phyloP scores from a whole-genome alignment of 2,113 vertebrate genomes.

The Xiphorhynchus elegans region DNA sequence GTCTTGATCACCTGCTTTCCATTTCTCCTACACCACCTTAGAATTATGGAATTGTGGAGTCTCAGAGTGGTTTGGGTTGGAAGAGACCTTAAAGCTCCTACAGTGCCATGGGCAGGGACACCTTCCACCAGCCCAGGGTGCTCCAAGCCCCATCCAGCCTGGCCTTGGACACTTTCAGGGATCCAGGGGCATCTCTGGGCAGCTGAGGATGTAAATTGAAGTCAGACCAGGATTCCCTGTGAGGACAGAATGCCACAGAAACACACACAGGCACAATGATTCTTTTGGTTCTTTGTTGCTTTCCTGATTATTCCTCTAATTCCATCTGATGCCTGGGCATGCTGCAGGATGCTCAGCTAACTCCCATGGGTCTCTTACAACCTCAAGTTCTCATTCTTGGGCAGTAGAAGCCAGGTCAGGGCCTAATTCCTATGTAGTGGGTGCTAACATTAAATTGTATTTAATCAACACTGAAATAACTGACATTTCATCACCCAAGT shows the following conservation, averaged over 20 bases:
- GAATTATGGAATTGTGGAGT: accelerated
- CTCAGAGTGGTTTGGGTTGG: not conserved
- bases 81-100: not conserved
- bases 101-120: not conserved
- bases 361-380: not conserved
- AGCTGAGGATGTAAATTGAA: not conserved
- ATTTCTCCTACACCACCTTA: not conserved
- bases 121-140: not conserved
- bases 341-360: not conserved
- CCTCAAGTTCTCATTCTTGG: not conserved
- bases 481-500: not conserved
- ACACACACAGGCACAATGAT: not conserved
- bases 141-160: not conserved
- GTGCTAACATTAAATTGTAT: not conserved
- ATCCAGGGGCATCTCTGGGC: not conserved
- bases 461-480: not conserved
- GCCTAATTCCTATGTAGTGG: not conserved
- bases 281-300: not conserved
- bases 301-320: not conserved
- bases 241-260: not conserved
- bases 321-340: not conserved
- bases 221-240: not conserved
- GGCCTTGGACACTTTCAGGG: not conserved
- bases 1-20: not conserved
- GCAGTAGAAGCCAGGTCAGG: not conserved